These are phyloP conservation scores for Carassius auratus DNA, from an alignment of 2,113 vertebrate genomes.

Conservation along the genomic window DNA sequence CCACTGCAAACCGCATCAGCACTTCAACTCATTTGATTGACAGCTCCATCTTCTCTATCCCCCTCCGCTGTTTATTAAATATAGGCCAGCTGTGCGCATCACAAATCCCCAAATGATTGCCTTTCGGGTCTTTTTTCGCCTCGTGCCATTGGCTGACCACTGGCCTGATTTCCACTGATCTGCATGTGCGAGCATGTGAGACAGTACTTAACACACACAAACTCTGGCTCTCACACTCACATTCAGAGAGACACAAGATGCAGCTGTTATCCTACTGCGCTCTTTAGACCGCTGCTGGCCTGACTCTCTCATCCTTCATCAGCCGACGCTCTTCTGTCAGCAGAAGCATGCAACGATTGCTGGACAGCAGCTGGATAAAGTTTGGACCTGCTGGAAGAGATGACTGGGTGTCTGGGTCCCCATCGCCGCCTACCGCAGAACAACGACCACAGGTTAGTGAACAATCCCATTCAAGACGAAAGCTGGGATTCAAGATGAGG, in stretches of 20 bases:
- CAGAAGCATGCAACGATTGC: slow-evolving; percentile 77
- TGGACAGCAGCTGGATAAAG: slow-evolving; percentile 87
- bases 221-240: slow-evolving; percentile 7
- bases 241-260: neutral
- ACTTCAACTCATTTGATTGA: neutral
- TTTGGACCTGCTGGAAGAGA: slow-evolving; percentile 88
- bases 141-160: slow-evolving; percentile 51
- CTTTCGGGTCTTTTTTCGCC: slow-evolving; percentile 53
- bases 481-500: neutral
- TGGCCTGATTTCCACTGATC: slow-evolving; percentile 63
- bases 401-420: slow-evolving; percentile 85
- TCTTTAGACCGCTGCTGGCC: neutral
- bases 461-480: neutral
- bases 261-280: neutral
- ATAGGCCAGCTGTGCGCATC: slow-evolving; percentile 74
- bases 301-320: neutral
- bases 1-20: no score
- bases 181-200: slow-evolving; percentile 67
- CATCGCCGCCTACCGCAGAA: slow-evolving; percentile 72
- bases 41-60: neutral
- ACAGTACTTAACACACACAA: slow-evolving; percentile 60
- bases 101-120: slow-evolving; percentile 77
- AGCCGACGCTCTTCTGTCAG: neutral
- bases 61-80: slow-evolving; percentile 55
- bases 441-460: slow-evolving; percentile 81